Percentiles rank a stretch among this genome's conserved stretches.
phyloP scores from a whole-genome alignment of 2,888 invertebrate species.

The Leptopterna dolabrata region DNA sequence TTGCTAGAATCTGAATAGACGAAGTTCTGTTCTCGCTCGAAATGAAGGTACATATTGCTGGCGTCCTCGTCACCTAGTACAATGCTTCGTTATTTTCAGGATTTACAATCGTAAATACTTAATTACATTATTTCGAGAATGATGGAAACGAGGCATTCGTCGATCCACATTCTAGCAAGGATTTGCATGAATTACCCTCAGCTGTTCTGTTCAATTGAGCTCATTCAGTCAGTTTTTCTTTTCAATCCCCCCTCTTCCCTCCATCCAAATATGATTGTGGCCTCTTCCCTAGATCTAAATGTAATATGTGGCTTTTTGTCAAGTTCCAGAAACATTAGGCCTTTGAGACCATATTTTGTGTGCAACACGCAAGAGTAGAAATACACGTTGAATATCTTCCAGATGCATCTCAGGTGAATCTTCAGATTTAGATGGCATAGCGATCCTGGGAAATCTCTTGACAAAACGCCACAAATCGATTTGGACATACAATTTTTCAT shows the following conservation, averaged over 20 bases:
- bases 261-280: neutral
- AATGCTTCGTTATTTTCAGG: no score
- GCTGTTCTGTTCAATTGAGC: constrained; percentile 49
- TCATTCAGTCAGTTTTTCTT: neutral
- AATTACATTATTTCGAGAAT: neutral
- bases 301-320: constrained; percentile 6
- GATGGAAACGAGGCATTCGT: neutral
- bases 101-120: neutral
- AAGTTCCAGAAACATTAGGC: neutral
- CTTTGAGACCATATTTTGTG: no score
- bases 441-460: neutral
- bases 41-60: neutral
- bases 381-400: no score
- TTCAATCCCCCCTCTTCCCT: neutral
- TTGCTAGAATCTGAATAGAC: constrained; percentile 53
- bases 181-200: constrained; percentile 49
- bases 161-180: constrained; percentile 38
- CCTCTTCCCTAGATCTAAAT: neutral
- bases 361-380: no score
- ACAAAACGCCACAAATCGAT: neutral
- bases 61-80: neutral
- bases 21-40: neutral
- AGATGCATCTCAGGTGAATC: no score
- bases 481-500: neutral
- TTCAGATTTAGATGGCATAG: no score